Evolutionary conservation across 2,888 invertebrate genomes (phyloP), one percentile per base, ranked within the genome.

Genomic region (Ligdia adustata): DNA sequence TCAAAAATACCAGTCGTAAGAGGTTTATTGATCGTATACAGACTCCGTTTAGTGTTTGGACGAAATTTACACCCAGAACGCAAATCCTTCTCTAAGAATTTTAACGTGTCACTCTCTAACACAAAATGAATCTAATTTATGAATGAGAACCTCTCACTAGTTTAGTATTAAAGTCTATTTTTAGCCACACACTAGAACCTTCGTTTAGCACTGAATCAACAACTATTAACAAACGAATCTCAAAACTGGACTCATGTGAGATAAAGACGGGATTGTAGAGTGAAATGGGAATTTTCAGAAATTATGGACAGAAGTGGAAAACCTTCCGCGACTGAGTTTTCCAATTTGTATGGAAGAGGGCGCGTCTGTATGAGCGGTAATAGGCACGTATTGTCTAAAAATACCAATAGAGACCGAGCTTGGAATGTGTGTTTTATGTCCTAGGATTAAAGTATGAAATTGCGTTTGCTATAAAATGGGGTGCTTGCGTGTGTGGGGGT

Each of bases 311-410:
- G 77, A 75, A 72, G 72, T 72, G 80, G 79, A 82, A 73, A 88
- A 82, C 84, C 82, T 86, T 82, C 76, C 79, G 71, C 75, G 70
- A 68, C 73, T 53, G 65, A 68, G 82, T 83, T 88, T 87, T 69
- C 74, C 79, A 69, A 79, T 80, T 86, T 82, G 81, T 84, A 85
- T 85, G 83, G 72, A 61, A 89, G 89, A 88, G 88, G 89, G 88
- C 88, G 89, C 88, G 79, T 68, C 80, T 63, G 78, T 75, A 66
- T 69, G 71, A 68, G 63, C 73, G 63, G 68, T 78, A 81, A 79
- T 80, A 79, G 75, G 76, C 68, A 75, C 70, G 82, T 83, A 85
- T 79, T 74, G 75, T 87, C 89, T 90, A 88, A 88, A 89, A 89
- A 89, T 89, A 88, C 65, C 76, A 76, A 66, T 56, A 39, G 41